These are phyloP conservation scores for Rotaria macrura DNA, from an alignment of 2,888 invertebrate species.

Conservation along the genomic window DNA sequence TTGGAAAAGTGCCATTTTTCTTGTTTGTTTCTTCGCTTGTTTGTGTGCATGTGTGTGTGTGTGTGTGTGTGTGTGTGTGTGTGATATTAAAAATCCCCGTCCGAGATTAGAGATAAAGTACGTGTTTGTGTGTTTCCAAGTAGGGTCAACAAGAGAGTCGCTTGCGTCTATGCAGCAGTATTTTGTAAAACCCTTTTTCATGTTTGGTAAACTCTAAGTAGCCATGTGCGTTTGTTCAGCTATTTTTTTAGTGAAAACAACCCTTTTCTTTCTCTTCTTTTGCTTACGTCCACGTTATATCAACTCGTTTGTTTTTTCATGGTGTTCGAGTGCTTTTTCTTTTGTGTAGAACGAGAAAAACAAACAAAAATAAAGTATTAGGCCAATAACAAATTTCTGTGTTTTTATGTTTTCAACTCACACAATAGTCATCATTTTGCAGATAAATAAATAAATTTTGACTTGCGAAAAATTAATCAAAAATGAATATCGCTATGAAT, in stretches of 20 bases:
- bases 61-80: not conserved
- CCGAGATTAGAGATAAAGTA: not conserved
- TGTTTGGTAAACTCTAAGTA: not conserved
- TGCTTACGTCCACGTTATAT: not conserved
- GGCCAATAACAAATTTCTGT: not conserved
- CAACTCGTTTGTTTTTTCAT: not conserved
- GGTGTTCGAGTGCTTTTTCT: not conserved
- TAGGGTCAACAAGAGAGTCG: not conserved
- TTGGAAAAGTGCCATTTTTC: not conserved
- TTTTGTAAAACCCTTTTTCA: not conserved
- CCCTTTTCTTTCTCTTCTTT: not conserved
- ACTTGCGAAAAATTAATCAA: constrained; percentile 41
- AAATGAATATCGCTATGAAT: constrained; percentile 85
- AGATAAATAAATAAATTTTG: not conserved
- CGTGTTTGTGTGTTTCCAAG: not conserved
- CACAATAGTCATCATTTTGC: not conserved
- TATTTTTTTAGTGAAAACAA: constrained; percentile 1
- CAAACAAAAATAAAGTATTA: constrained; percentile 1
- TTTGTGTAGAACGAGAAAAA: not conserved
- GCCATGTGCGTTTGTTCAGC: not conserved
- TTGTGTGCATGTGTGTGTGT: not conserved
- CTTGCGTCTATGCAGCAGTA: not conserved
- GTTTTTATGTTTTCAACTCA: not conserved
- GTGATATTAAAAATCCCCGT: not conserved
- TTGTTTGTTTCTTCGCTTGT: no score